Evolutionary conservation across 1,140 invertebrate species (phyloP).

Genomic region (Drosophila tani): DNA sequence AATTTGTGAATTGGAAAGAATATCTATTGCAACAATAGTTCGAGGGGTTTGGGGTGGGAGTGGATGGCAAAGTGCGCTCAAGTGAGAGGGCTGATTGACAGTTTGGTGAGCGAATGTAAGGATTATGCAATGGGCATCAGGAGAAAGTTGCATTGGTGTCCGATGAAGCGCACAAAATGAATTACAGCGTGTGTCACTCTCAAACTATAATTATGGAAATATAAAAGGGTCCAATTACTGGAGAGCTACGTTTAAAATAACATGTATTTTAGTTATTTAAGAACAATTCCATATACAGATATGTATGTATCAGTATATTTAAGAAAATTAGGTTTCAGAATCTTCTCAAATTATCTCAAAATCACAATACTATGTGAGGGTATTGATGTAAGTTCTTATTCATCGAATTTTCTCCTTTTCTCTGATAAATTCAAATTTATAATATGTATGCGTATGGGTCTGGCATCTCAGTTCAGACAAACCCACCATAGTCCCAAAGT

Average conservation of each 20-base stretch:
- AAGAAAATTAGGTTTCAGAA: no score
- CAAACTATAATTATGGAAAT: slow-evolving; percentile 8
- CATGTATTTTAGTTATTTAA: no score
- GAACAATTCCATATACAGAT: no score
- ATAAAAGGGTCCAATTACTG: neutral
- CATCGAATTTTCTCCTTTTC: neutral
- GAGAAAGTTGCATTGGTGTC: slow-evolving; percentile 12
- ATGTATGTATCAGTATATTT: no score
- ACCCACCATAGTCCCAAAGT: no score
- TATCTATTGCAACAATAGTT: slow-evolving; percentile 19
- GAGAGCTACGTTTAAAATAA: no score
- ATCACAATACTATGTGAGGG: no score
- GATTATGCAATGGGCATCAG: slow-evolving; percentile 44
- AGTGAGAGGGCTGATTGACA: slow-evolving; percentile 48
- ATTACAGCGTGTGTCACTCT: slow-evolving; percentile 6
- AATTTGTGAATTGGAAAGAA: slow-evolving; percentile 42
- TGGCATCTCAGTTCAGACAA: no score
- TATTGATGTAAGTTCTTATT: no score
- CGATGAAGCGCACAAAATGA: slow-evolving; percentile 41
- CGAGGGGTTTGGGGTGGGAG: neutral
- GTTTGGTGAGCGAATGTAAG: slow-evolving; percentile 38
- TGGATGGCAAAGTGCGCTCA: slow-evolving; percentile 15
- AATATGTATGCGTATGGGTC: neutral
- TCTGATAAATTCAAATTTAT: neutral
- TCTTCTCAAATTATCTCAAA: no score